Conservation (phyloP, 2,888 invertebrate genomes). For the Hydrotaea diabolus region DNA sequence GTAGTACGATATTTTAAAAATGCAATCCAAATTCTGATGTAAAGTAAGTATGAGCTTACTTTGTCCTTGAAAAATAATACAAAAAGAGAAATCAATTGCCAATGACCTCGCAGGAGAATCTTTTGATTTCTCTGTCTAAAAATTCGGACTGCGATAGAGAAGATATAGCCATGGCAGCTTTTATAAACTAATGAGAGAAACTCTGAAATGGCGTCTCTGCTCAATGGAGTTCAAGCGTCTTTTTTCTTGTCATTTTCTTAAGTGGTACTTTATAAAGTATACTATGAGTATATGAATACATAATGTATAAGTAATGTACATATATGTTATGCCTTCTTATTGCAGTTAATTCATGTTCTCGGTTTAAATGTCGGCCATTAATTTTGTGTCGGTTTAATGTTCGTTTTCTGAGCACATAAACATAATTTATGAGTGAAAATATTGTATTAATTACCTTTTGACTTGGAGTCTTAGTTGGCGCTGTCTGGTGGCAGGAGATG, state of each 20-base stretch:
- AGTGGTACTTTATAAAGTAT: not conserved
- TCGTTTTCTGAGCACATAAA: slow-evolving; percentile 50
- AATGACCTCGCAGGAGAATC: too few relatives aligned
- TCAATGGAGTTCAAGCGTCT: too few relatives aligned
- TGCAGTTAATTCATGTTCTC: slow-evolving; percentile 33
- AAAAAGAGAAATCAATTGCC: too few relatives aligned
- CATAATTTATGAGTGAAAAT: slow-evolving; percentile 69
- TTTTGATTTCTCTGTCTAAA: too few relatives aligned
- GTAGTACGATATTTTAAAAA: too few relatives aligned
- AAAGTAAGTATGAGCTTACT: too few relatives aligned
- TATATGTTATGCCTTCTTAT: not conserved
- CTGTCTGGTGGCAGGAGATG: slow-evolving; percentile 54
- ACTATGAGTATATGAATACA: not conserved
- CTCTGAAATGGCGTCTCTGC: too few relatives aligned
- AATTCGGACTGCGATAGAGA: too few relatives aligned
- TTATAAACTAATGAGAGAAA: too few relatives aligned
- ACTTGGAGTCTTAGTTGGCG: slow-evolving; percentile 45
- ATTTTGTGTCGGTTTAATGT: slow-evolving; percentile 48
- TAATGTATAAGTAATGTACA: not conserved
- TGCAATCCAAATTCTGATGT: too few relatives aligned
- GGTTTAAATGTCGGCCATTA: slow-evolving; percentile 59
- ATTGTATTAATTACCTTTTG: slow-evolving; percentile 67
- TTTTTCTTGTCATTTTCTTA: not conserved
- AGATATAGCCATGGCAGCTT: too few relatives aligned
- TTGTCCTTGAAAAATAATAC: too few relatives aligned